Evolutionary conservation across 2,797 vertebrate genomes (phyloP).

Genomic region (Pogoniulus pusillus): DNA sequence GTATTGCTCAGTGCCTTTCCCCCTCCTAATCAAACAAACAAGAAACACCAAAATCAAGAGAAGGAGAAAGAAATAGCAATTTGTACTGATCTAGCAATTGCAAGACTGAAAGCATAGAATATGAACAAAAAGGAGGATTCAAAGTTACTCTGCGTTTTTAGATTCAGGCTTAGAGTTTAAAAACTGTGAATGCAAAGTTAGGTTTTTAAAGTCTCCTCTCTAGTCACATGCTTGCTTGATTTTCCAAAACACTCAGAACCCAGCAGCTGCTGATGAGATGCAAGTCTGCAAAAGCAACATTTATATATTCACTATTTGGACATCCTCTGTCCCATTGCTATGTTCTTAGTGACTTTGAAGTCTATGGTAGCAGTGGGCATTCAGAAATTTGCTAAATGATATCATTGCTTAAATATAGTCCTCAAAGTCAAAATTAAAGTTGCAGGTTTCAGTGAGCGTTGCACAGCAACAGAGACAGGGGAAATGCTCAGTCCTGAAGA

Average conservation of each 20-base stretch:
- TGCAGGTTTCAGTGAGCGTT: background rate
- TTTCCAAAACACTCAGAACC: background rate
- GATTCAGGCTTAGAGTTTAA: background rate
- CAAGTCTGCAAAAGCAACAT: background rate
- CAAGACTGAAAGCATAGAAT: background rate
- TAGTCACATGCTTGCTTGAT: background rate
- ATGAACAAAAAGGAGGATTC: background rate
- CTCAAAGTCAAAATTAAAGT: background rate
- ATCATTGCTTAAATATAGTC: background rate
- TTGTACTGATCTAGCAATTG: background rate
- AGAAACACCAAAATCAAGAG: background rate
- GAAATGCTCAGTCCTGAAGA: background rate
- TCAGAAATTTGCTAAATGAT: background rate
- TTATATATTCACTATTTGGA: background rate
- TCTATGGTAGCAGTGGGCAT: accelerated
- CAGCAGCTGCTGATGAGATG: background rate
- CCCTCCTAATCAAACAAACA: background rate
- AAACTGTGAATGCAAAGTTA: background rate
- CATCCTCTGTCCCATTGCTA: background rate
- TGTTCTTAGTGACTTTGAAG: background rate
- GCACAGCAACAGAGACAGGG: background rate
- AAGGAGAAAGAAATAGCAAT: background rate
- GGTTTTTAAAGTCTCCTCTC: background rate
- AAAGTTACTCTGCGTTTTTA: background rate
- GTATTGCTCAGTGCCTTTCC: background rate